phyloP scores from a whole-genome alignment of 1,140 invertebrate species.

The Brachionus rubens region DNA sequence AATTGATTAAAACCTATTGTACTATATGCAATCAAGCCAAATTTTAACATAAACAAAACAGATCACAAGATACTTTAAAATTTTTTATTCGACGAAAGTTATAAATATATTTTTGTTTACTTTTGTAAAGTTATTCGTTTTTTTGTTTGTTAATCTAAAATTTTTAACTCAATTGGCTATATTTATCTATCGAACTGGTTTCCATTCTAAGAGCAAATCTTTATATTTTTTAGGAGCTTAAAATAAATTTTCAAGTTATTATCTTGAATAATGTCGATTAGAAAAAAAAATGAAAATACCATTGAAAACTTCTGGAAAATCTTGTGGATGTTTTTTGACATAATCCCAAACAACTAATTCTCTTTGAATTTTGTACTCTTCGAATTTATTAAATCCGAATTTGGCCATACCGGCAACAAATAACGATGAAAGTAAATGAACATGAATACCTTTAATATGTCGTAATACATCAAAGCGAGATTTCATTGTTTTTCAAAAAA shows the following conservation, averaged over 20 bases:
- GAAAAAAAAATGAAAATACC: conserved; percentile 44
- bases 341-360: conserved; percentile 48
- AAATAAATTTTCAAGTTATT: background rate
- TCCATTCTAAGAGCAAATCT: conserved; percentile 49
- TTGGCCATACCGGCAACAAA: background rate
- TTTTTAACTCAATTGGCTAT: no score
- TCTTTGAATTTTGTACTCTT: conserved; percentile 24
- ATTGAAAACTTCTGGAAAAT: conserved; percentile 49
- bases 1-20: no score
- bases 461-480: background rate
- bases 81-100: no score
- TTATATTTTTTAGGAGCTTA: conserved; percentile 50
- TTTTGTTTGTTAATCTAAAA: background rate
- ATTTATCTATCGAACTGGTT: conserved; percentile 48
- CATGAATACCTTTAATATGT: conserved; percentile 26
- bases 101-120: no score
- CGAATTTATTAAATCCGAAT: conserved; percentile 24
- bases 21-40: no score
- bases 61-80: no score
- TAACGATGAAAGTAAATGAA: conserved; percentile 13
- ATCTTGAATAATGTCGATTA: no score
- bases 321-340: conserved; percentile 49
- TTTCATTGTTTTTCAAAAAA: background rate
- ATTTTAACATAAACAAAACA: no score
- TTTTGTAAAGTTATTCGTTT: background rate